A percentile compares a stretch with the other conserved stretches of the same genome.
Evolutionary conservation across 2,797 vertebrate genomes (phyloP).

Genomic region (Sebastes cheni): DNA sequence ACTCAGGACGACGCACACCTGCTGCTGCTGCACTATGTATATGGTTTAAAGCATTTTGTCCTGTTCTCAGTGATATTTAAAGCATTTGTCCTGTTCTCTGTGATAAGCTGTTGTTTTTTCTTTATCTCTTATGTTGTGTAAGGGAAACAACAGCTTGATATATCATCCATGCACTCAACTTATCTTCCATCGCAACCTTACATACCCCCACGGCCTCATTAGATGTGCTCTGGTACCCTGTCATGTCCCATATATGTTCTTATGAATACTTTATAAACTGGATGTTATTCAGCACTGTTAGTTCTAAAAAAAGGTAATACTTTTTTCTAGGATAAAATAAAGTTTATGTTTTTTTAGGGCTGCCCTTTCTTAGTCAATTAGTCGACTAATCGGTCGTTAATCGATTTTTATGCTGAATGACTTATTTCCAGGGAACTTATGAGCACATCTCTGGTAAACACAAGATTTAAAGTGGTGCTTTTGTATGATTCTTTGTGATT

Average conservation of each 20-base stretch:
- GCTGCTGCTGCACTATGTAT: conserved; percentile 37
- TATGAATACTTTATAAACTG: neutral
- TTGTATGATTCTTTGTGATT: too few species aligned
- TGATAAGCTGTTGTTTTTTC: conserved; percentile 18
- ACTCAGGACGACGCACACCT: conserved; percentile 48
- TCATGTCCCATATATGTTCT: neutral
- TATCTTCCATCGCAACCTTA: neutral
- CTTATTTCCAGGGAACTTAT: too few species aligned
- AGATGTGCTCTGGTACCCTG: neutral
- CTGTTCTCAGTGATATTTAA: conserved; percentile 28
- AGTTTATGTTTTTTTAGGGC: too few species aligned
- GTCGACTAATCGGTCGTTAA: too few species aligned
- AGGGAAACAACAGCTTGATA: conserved; percentile 1
- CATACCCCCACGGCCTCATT: neutral
- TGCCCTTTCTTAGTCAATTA: too few species aligned
- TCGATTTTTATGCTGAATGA: too few species aligned
- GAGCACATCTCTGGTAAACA: too few species aligned
- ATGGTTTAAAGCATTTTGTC: conserved; percentile 30
- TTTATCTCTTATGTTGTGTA: conserved; percentile 28
- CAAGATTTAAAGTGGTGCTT: too few species aligned
- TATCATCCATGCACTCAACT: neutral
- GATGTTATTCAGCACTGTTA: neutral
- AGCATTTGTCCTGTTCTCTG: conserved; percentile 27
- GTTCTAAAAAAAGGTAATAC: neutral
- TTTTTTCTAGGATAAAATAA: neutral